Conservation (phyloP, 2,113 vertebrate species). For the Nothobranchius furzeri region DNA sequence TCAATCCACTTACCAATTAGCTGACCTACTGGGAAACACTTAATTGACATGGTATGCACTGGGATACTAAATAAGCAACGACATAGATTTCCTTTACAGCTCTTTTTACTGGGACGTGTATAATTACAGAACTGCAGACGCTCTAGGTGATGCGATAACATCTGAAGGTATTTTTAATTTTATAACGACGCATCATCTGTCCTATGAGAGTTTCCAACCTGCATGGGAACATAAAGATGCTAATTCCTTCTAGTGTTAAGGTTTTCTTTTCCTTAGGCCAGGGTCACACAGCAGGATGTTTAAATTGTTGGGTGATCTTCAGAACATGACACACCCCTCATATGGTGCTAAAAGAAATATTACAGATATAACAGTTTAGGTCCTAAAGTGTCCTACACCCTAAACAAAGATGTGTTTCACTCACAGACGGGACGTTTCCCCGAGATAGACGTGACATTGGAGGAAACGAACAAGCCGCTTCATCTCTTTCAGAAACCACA, state of each 20-base stretch:
- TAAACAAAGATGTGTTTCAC: too few relatives aligned
- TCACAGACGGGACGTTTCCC: too few relatives aligned
- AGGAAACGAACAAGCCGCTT: too few relatives aligned
- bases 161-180: conserved; percentile 69
- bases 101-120: conserved; percentile 56
- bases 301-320: too few relatives aligned
- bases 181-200: conserved; percentile 64
- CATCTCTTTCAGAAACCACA: too few relatives aligned
- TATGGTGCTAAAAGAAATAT: too few relatives aligned
- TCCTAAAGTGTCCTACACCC: too few relatives aligned
- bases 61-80: conserved; percentile 58
- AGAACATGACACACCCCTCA: too few relatives aligned
- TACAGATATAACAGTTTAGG: too few relatives aligned
- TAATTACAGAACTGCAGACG: conserved; percentile 70
- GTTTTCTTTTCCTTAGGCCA: neutral
- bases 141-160: conserved; percentile 64
- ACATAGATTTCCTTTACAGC: conserved; percentile 63
- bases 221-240: conserved; percentile 51
- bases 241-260: conserved; percentile 29
- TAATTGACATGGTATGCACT: conserved; percentile 65
- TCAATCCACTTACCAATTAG: conserved; percentile 50
- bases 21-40: conserved; percentile 49
- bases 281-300: too few relatives aligned
- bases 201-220: conserved; percentile 52
- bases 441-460: too few relatives aligned